Evolutionary conservation across 1,140 invertebrate genomes (phyloP), one percentile per base, ranked within the genome.

Genomic region (Micrasema longulum): DNA sequence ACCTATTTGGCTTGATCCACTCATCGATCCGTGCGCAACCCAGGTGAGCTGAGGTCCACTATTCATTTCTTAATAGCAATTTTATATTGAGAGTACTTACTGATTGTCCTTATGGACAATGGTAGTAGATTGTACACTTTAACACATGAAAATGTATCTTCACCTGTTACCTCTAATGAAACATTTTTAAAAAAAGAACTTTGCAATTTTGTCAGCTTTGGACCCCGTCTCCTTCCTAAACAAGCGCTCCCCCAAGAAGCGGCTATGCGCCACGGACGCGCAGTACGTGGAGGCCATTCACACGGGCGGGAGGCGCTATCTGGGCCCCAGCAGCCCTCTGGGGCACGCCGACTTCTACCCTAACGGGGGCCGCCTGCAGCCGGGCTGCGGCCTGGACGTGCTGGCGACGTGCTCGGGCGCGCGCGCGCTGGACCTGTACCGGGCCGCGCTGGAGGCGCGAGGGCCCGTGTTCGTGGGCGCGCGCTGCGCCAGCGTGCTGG

Each of bases 191-290:
- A 7, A 7, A 41, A 7, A 2, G 11, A 12, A 1, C 6, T 1
- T 41, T 41, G 36, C 12, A 47, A 47, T n/a, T n/a, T 7, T 48
- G 18, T 18, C 35, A 83, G 89, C 88, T 41, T 77, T 92, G 73
- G 90, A 92, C 80, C 89, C 90, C 9, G 90, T 87, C n/a, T 69
- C 90, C 5, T 81, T 85, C 9, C 89, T 89, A n/a, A 75, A 80
- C 11, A 91, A 80, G 79, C 69, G 73, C 9, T 26, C 52, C 6
- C 71, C 65, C 16, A 82, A 78, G 60, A 43, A 71, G 1, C 71
- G 78, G 9, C 71, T 81, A 66, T 78, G 78, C 12, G 71, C 74
- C 9, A 79, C 75, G 14, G 89, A 91, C 77, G 91, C 87, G 0
- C 52, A 48, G 52, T 84, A 87, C 57, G 88, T 90, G 0, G 87